Evolutionary conservation across 2,113 vertebrate genomes (phyloP).

Genomic region (Zosterops japonicus): DNA sequence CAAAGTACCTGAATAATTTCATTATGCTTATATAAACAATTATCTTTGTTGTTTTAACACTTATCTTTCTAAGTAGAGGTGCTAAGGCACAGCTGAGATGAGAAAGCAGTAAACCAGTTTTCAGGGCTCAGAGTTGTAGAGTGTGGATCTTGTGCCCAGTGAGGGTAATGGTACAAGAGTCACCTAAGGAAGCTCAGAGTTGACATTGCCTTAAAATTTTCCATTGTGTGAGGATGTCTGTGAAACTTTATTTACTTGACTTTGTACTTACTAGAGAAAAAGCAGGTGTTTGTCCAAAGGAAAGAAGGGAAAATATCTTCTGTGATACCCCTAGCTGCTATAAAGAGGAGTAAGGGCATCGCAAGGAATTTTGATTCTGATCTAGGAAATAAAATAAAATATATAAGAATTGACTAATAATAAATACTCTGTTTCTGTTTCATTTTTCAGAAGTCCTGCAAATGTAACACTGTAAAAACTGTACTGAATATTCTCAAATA

Average conservation of each 20-base stretch:
- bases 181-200: not conserved
- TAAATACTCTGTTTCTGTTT: not conserved
- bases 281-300: not conserved
- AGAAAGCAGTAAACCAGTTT: not conserved
- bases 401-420: not conserved
- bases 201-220: not conserved
- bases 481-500: not conserved
- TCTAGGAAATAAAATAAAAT: not conserved
- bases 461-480: not conserved
- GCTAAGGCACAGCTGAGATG: not conserved
- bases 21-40: not conserved
- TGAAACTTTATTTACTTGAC: not conserved
- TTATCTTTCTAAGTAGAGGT: not conserved
- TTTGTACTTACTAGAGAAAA: not conserved
- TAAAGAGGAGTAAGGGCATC: not conserved
- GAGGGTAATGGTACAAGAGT: not conserved
- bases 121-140: not conserved
- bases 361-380: not conserved
- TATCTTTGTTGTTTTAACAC: not conserved
- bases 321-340: not conserved
- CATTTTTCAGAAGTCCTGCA: not conserved
- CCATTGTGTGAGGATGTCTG: not conserved
- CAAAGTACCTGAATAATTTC: not conserved
- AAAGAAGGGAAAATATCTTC: not conserved
- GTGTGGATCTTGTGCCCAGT: rapidly evolving